phyloP scores from a whole-genome alignment of 2,113 vertebrate genomes.

The Motacilla alba region DNA sequence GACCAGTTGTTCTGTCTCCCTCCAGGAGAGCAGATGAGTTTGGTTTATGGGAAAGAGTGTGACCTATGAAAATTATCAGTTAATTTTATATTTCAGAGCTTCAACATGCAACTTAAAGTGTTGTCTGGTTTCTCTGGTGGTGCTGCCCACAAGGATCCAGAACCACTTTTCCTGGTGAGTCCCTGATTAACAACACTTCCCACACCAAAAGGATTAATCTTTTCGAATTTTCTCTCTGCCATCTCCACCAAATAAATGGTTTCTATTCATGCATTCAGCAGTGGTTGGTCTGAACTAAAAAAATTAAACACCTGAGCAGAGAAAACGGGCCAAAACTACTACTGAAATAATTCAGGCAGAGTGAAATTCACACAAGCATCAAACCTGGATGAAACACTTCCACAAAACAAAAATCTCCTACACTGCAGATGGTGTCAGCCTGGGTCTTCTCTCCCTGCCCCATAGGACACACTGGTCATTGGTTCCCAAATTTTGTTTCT shows the following conservation, averaged over 20 bases:
- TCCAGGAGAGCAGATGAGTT: constrained; percentile 74
- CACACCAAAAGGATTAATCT: not conserved
- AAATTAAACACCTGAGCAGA: not conserved
- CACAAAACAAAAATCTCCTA: not conserved
- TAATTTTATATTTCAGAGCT: constrained; percentile 42
- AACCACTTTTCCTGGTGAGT: not conserved
- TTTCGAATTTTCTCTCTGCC: not conserved
- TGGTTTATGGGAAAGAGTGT: constrained; percentile 57
- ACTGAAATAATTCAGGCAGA: not conserved
- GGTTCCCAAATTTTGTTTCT: not conserved
- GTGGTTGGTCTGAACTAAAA: not conserved
- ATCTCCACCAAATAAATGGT: not conserved
- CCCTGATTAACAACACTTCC: not conserved
- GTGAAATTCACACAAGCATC: not conserved
- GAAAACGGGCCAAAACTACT: not conserved
- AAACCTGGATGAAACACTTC: not conserved
- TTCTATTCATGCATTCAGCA: not conserved
- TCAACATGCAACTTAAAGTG: not conserved
- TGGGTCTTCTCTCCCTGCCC: not conserved
- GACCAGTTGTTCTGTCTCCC: constrained; percentile 71
- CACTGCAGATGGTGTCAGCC: not conserved
- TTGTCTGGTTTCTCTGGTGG: not conserved
- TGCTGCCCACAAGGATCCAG: not conserved
- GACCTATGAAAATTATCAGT: constrained; percentile 66
- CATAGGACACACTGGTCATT: not conserved